Base-by-base conservation (phyloP, 2,113 vertebrate species). In the Dicaeum eximium region DNA sequence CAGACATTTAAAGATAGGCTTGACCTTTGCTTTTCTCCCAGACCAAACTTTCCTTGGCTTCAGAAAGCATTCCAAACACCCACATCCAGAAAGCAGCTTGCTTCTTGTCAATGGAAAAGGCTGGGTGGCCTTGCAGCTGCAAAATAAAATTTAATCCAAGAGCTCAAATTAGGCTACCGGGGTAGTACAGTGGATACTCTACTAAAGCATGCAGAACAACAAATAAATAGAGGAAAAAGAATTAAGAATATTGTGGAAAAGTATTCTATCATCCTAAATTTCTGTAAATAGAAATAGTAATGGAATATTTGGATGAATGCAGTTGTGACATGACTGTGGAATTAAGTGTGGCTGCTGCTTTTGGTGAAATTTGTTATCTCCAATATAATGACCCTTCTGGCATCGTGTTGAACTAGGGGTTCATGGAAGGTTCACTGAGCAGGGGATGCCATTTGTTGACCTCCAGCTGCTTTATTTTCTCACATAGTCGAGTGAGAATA, bases 391-490 rank as follows among this genome's bases (percentile, higher is more conserved):
- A 86, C 71, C 74, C 56, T 80, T 80, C 79, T 80, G 90, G 85
- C 71, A 88, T 74, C 22, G 7, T 70, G 71, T 47, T 92, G 64
- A 72, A 82, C 71, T 48, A 18, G 74, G 33, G 64, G 88, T 90
- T 96, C 79, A 88, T 7, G 74, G 64, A 95, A 80, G 94, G 91
- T 94, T 95, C 94, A 86, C 87, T 95, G 93, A 86, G 87, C 4
- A 24, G 66, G 79, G 28, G 31, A 86, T 93, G 88, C 75, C 74
- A 53, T 95, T 93, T 86, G 51, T 73, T 96, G 92, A 93, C 93
- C 92, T 94, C 74, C 48, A 72, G 58, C 67, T 92, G 71, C 93
- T 96, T 95, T 96, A 81, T 94, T 95, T 87, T 95, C 91, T 66
- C 73, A 80, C 7, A 8, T 24, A 93, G 65, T 86, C 23, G 23